Evolutionary conservation across 92 coral and sea anemone genomes (phyloP).

Genomic region (Porites cylindrica): DNA sequence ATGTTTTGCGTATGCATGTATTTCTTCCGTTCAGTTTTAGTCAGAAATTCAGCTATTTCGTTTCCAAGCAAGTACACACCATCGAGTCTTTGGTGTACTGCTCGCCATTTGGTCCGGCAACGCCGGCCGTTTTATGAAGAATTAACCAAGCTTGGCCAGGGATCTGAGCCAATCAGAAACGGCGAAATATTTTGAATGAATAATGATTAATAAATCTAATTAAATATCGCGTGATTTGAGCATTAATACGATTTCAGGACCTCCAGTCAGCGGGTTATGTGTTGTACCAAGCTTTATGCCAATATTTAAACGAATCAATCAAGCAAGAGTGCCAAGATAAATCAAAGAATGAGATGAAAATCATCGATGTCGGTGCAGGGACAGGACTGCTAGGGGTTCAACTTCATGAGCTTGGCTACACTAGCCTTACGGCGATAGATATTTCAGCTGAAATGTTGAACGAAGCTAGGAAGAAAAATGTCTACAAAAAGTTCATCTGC

Average conservation of each 20-base stretch:
- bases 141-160: no score
- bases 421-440: neutral
- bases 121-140: no score
- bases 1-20: no score
- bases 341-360: neutral
- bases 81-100: no score
- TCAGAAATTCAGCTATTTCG: no score
- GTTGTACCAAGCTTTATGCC: neutral
- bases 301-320: neutral
- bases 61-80: no score
- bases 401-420: constrained; percentile 1
- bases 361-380: constrained; percentile 12
- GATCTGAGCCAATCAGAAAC: no score
- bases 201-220: no score
- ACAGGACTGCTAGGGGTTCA: neutral
- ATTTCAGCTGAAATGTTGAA: constrained; percentile 12
- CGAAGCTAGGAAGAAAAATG: constrained; percentile 17
- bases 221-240: neutral
- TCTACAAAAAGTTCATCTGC: constrained; percentile 8
- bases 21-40: no score
- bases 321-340: neutral
- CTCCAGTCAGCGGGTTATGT: neutral
- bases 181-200: no score
- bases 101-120: no score
- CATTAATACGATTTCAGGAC: neutral